phyloP scores from a whole-genome alignment of 2,113 vertebrate genomes.

The Motacilla alba region DNA sequence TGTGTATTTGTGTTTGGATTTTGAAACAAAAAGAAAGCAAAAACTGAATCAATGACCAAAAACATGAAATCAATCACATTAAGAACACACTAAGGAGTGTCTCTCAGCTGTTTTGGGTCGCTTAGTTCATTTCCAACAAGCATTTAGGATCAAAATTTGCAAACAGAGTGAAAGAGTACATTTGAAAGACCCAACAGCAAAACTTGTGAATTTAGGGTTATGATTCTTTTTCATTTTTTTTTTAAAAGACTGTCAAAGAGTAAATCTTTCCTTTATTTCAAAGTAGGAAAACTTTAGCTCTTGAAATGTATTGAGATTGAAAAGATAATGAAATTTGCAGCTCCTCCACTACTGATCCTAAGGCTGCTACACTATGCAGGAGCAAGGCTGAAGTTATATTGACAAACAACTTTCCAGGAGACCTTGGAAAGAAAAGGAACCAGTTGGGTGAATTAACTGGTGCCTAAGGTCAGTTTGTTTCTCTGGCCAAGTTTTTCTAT shows the following conservation, averaged over 20 bases:
- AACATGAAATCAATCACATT: not conserved
- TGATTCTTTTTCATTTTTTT: not conserved
- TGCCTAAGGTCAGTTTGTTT: not conserved
- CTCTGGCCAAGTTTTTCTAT: not conserved
- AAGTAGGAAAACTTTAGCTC: not conserved
- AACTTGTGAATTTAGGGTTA: not conserved
- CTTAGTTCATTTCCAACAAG: not conserved
- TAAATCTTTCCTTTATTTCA: not conserved
- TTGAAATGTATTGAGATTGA: not conserved
- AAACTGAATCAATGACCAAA: not conserved
- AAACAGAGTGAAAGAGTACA: not conserved
- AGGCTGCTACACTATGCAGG: not conserved
- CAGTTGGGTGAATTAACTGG: not conserved
- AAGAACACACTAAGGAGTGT: not conserved
- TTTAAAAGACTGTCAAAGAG: not conserved
- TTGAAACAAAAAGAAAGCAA: not conserved
- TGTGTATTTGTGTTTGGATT: not conserved
- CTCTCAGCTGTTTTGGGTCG: not conserved
- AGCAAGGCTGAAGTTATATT: not conserved
- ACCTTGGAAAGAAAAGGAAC: not conserved
- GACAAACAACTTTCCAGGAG: not conserved
- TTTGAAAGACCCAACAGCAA: not conserved
- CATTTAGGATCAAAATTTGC: conserved; percentile 13
- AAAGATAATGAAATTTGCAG: not conserved
- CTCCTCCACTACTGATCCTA: not conserved